phyloP scores from a whole-genome alignment of 2,113 vertebrate species.

The Pterocles orientalis region DNA sequence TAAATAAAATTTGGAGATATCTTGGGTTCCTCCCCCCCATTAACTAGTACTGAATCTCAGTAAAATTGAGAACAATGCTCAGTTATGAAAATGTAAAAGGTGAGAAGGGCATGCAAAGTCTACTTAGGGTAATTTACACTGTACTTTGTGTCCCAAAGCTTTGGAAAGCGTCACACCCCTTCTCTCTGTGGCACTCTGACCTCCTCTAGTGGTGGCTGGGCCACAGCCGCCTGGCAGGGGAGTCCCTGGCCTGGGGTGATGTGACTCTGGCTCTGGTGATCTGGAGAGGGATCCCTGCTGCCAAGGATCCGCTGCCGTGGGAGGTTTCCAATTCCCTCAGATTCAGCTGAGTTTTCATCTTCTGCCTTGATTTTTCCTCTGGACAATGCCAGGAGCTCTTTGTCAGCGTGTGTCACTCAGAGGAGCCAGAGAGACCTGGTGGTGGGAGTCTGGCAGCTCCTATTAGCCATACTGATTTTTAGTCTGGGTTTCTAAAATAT shows the following conservation, averaged over 20 bases:
- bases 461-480: neutral
- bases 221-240: neutral
- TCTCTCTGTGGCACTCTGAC: constrained; percentile 50
- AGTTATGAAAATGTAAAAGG: fast-evolving
- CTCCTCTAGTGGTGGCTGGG: constrained; percentile 47
- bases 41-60: neutral
- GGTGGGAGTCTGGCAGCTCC: neutral
- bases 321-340: neutral
- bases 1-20: neutral
- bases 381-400: neutral
- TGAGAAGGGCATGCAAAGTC: neutral
- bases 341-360: neutral
- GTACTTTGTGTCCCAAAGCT: neutral
- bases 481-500: neutral
- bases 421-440: neutral
- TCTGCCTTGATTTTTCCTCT: neutral
- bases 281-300: neutral
- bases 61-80: neutral
- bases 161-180: neutral
- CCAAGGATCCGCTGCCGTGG: neutral
- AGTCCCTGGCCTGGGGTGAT: neutral
- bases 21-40: neutral
- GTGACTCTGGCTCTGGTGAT: neutral
- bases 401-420: neutral
- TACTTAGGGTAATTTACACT: neutral